Evolutionary conservation across 2,113 vertebrate species (phyloP), one percentile per base, ranked within the genome.

Genomic region (Gracilinanus agilis): DNA sequence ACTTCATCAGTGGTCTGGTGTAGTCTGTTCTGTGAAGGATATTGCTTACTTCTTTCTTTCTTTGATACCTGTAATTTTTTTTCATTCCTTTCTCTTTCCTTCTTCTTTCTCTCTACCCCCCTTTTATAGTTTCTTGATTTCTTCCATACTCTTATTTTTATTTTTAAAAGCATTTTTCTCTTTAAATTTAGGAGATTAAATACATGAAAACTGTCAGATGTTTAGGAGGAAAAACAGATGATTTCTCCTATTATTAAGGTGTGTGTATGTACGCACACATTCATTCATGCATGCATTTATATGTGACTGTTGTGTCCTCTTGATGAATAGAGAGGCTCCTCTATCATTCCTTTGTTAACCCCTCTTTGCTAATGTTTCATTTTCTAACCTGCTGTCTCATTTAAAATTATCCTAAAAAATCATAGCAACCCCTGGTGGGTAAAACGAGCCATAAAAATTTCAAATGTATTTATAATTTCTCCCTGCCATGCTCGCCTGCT

Each of bases 381-480:
- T 0, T 96, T 95, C 92, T 96, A 93, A 92, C 93, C 96, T 96
- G 58, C 89, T 97, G 94, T 95, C 90, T 53, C 93, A 95, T 91
- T 97, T 92, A 92, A 97, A 93, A 95, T 98, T 96, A 55, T 96
- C 53, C 91, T 95, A 89, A 92, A n/a, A 98, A 98, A 97, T 98
- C 89, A 94, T 90, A 95, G 95, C 92, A 95, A 94, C 90, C 44
- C 40, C 91, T 55, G 96, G 75, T 96, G 94, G n/a, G 25, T 92
- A 97, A 97, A 97, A 95, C 34, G 67, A 92, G 54, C 94, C 96
- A 91, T 94, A 96, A 97, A 96, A 96, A 96, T 98, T 97, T 97
- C 55, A 97, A 98, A 97, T 90, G 93, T 96, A 44, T 97, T 98
- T 97, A 96, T 98, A 97, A 97, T 97, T 98, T 98, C 97, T 98